Evolutionary conservation across 2,113 vertebrate species (phyloP).

Genomic region (Oreochromis niloticus): DNA sequence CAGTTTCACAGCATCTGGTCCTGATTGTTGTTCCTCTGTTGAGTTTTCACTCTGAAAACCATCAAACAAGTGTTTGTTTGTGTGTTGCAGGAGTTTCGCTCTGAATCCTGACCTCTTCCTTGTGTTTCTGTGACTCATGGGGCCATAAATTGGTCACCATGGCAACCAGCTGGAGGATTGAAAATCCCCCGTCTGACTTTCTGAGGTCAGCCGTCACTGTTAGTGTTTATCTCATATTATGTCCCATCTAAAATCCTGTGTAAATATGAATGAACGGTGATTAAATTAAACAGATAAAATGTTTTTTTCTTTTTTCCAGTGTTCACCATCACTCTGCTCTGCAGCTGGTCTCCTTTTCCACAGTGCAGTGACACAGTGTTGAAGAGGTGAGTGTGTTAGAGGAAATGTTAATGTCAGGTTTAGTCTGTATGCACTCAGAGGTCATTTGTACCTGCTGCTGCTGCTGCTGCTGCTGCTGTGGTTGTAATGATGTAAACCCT

Average conservation of each 20-base stretch:
- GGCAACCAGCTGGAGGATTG: fast-evolving
- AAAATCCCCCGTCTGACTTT: neutral
- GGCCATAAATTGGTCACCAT: neutral
- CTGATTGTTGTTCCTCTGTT: neutral
- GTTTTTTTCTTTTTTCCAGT: neutral
- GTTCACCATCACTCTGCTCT: fast-evolving
- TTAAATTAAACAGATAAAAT: neutral
- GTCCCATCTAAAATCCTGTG: neutral
- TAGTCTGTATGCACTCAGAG: neutral
- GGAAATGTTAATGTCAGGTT: neutral
- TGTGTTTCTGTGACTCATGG: fast-evolving
- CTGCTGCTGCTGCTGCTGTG: fast-evolving
- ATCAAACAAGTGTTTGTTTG: neutral
- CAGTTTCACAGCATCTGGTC: too few relatives aligned
- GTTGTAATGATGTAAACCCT: neutral
- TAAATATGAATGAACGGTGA: neutral
- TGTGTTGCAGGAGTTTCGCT: neutral
- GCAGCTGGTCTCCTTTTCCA: neutral
- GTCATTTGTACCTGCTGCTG: neutral
- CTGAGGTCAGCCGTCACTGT: neutral
- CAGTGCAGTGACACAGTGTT: neutral
- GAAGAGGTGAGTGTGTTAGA: too few relatives aligned
- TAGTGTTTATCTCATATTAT: neutral
- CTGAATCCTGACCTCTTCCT: fast-evolving
- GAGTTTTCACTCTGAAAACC: too few relatives aligned